Percentiles rank a stretch among this genome's conserved stretches.
Evolutionary conservation across 2,113 vertebrate species (phyloP).

Genomic region (Gavialis gangeticus): DNA sequence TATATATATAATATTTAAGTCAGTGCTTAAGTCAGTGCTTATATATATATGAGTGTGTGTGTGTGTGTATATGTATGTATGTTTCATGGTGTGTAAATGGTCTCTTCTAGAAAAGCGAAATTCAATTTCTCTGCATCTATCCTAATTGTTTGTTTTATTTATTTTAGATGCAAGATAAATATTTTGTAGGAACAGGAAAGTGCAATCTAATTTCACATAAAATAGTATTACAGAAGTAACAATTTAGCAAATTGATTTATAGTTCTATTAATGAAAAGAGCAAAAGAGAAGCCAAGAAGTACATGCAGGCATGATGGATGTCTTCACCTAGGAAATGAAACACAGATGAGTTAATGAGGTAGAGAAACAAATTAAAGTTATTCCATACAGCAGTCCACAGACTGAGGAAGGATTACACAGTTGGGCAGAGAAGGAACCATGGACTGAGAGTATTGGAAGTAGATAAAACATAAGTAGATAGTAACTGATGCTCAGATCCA

Average conservation of each 20-base stretch:
- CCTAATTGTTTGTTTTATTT: background rate
- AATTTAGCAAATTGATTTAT: background rate
- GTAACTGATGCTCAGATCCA: too few relatives aligned
- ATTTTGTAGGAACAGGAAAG: background rate
- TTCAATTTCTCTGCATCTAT: background rate
- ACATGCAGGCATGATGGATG: background rate
- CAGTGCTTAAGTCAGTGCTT: background rate
- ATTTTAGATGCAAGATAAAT: background rate
- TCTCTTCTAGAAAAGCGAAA: background rate
- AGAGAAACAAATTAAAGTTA: fast-evolving
- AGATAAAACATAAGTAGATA: too few relatives aligned
- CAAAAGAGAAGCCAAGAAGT: background rate
- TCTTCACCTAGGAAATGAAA: background rate
- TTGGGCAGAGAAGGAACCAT: background rate
- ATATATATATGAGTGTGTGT: too few relatives aligned
- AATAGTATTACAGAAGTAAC: background rate
- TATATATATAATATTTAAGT: background rate
- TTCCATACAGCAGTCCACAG: background rate
- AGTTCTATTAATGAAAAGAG: background rate
- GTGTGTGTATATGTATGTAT: too few relatives aligned
- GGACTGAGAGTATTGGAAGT: fast-evolving
- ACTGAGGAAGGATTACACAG: fast-evolving
- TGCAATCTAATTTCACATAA: background rate
- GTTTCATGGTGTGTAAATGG: background rate
- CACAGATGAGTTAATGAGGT: fast-evolving